Conservation (phyloP, 2,888 invertebrate species). For the Pyralis farinalis region DNA sequence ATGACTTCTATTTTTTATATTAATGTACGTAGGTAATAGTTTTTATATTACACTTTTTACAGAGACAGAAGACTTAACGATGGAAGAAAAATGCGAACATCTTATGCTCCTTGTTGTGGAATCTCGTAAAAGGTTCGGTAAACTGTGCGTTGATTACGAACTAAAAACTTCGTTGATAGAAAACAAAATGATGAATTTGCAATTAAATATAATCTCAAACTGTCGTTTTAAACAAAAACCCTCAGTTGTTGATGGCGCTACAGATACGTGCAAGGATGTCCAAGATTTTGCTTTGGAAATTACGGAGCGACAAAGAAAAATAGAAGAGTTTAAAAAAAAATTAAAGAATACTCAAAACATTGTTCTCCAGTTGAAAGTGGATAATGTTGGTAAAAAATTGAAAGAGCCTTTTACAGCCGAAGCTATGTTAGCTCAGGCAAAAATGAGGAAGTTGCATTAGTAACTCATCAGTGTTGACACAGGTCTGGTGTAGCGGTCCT, state of each 20-base stretch:
- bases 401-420: conserved; percentile 46
- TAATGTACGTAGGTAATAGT: too few species aligned
- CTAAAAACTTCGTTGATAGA: conserved; percentile 51
- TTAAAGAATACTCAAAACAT: conserved; percentile 48
- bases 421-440: conserved; percentile 44
- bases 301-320: conserved; percentile 30
- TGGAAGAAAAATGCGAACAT: conserved; percentile 60
- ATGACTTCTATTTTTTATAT: too few species aligned
- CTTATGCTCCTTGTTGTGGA: conserved; percentile 67
- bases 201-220: conserved; percentile 48
- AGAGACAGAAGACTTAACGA: conserved; percentile 40
- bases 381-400: conserved; percentile 39
- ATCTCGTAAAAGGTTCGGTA: conserved; percentile 65
- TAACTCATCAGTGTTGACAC: too few species aligned
- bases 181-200: conserved; percentile 54
- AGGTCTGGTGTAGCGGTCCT: too few species aligned
- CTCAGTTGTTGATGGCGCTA: conserved; percentile 28
- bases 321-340: conserved; percentile 37
- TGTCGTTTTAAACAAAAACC: conserved; percentile 50
- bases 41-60: too few species aligned
- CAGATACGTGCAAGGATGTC: conserved; percentile 37
- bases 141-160: conserved; percentile 57
- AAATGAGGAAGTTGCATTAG: conserved; percentile 25
- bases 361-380: conserved; percentile 47
- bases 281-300: conserved; percentile 48